Evolutionary conservation across 2,113 vertebrate species (phyloP), one percentile per base, ranked within the genome.

Genomic region (Thunnus thynnus): DNA sequence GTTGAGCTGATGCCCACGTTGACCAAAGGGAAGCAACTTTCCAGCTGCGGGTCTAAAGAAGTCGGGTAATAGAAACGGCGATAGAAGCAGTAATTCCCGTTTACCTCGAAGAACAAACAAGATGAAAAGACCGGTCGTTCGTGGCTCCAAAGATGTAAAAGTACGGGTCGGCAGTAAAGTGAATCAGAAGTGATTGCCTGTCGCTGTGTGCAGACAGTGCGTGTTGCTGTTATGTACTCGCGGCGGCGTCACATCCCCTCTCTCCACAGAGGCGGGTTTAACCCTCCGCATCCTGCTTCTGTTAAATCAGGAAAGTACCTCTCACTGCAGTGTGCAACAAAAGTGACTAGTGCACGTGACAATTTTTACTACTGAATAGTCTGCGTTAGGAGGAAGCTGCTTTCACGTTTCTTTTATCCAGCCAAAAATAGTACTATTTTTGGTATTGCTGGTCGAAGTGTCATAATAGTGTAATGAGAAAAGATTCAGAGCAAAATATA

Each of bases 231-330:
- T 86, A 88, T 88, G 90, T 91, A 89, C 61, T 46, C 56, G 80
- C 58, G 10, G 72, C 68, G 8, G 88, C 92, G 94, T 94, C 92
- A 94, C 86, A 78, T 89, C 92, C 90, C 89, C 84, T 73, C 44
- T 18, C 52, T 22, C 8, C 36, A 20, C 32, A 71, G 81, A 78
- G 82, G 82, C 86, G 57, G 9, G 85, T 78, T 90, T 83, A 84
- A 80, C 76, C 66, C 64, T 16, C 18, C 51, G n/a, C 16, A 5
- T 52, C 64, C 60, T 36, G 52, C 61, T 13, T 11, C 61, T 13
- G 16, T 0, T 17, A 44, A 25, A 9, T 14, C 30, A 36, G 48
- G 3, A 17, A 8, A 5, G n/a, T 22, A 22, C 32, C 61, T 64
- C 32, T 17, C 36, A 17, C 36, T 47, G 32, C 17, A n/a, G 10